Evolutionary conservation across 2,113 vertebrate species (phyloP).

Genomic region (Artemisiospiza belli): DNA sequence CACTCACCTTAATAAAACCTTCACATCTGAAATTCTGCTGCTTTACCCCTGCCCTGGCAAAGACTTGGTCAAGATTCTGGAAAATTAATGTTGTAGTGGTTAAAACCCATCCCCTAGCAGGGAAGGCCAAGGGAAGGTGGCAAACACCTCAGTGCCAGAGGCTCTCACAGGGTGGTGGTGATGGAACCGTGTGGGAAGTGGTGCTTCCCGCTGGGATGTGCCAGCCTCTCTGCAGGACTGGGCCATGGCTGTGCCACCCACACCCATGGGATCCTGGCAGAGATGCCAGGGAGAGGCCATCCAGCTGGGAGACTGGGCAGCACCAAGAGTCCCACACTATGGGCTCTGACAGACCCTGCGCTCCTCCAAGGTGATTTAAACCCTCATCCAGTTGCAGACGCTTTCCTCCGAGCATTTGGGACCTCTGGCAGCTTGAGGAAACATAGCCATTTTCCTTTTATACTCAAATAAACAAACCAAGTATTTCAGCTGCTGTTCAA

Average conservation of each 20-base stretch:
- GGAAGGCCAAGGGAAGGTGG: neutral
- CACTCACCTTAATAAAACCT: constrained; percentile 68
- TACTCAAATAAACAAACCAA: neutral
- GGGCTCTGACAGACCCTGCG: rapidly evolving
- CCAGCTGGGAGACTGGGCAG: neutral
- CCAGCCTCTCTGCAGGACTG: rapidly evolving
- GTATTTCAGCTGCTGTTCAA: neutral
- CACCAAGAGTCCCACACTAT: rapidly evolving
- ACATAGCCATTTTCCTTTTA: neutral
- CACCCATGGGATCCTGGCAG: neutral
- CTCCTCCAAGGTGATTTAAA: neutral
- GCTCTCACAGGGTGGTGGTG: rapidly evolving
- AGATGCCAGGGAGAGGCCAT: rapidly evolving
- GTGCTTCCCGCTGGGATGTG: rapidly evolving
- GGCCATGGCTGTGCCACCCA: rapidly evolving
- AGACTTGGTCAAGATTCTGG: constrained; percentile 61
- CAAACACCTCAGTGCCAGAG: neutral
- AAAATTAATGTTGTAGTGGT: constrained; percentile 69
- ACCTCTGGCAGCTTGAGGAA: neutral
- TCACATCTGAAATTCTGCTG: constrained; percentile 74
- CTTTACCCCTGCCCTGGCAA: constrained; percentile 65
- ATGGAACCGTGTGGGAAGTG: rapidly evolving
- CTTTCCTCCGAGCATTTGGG: rapidly evolving
- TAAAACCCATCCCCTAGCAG: constrained; percentile 56
- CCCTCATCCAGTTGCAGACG: too few relatives aligned